Evolutionary conservation across 2,888 invertebrate species (phyloP).

Genomic region (Tenthredo distinguenda): DNA sequence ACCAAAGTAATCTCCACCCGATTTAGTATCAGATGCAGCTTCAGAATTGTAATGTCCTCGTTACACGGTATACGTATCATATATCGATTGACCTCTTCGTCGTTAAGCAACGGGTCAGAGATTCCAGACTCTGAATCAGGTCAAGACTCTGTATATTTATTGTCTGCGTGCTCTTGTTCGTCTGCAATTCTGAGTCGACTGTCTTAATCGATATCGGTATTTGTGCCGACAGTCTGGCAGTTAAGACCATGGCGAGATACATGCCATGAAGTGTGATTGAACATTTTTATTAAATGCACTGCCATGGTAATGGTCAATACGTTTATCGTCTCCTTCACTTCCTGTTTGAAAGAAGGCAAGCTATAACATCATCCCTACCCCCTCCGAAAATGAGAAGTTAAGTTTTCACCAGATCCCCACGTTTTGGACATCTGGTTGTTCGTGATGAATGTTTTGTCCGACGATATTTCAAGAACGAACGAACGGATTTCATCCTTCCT

Average conservation of each 20-base stretch:
- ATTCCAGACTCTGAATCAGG: background rate
- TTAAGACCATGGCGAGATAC: background rate
- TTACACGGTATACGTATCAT: background rate
- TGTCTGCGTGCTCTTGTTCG: background rate
- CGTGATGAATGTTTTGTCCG: too few relatives aligned
- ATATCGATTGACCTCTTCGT: constrained; percentile 3
- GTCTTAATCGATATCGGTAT: background rate
- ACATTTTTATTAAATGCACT: background rate
- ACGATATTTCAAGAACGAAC: too few relatives aligned
- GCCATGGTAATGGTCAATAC: background rate
- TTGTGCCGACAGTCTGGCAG: background rate
- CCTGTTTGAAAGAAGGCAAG: too few relatives aligned
- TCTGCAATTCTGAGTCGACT: background rate
- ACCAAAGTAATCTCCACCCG: background rate
- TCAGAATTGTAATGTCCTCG: background rate
- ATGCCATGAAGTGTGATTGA: background rate
- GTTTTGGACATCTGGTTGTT: too few relatives aligned
- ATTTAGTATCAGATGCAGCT: background rate
- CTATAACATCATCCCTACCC: too few relatives aligned
- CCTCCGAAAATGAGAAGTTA: too few relatives aligned
- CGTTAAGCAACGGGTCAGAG: constrained; percentile 1
- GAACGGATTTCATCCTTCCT: too few relatives aligned
- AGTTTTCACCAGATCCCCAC: too few relatives aligned
- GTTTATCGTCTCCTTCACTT: too few relatives aligned
- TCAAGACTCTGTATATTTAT: background rate